Evolutionary conservation across 2,797 vertebrate species (phyloP).

Genomic region (Muscicapa striata): DNA sequence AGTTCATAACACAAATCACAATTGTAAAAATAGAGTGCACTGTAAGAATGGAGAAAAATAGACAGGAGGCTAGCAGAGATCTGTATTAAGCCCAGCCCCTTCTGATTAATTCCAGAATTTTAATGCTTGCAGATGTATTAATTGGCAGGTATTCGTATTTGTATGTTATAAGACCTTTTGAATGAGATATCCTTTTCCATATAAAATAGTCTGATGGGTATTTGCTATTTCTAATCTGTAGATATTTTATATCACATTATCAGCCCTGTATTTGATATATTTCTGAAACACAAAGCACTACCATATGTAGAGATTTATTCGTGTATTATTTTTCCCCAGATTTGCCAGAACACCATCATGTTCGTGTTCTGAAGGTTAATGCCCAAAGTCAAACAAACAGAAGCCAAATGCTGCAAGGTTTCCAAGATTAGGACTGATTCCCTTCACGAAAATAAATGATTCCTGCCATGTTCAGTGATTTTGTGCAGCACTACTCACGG

Average conservation of each 20-base stretch:
- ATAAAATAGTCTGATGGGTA: constrained; percentile 58
- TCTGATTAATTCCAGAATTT: constrained; percentile 51
- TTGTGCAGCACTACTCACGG: constrained; percentile 82
- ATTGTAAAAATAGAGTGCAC: not conserved
- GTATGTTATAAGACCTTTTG: constrained; percentile 58
- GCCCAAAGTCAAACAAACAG: constrained; percentile 82
- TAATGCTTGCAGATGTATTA: constrained; percentile 49
- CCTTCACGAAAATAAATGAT: constrained; percentile 85
- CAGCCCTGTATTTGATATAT: constrained; percentile 55
- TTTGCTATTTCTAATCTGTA: constrained; percentile 70
- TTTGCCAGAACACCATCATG: constrained; percentile 73
- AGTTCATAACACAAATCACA: constrained; percentile 23
- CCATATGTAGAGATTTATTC: constrained; percentile 77
- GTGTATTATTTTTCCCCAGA: constrained; percentile 66
- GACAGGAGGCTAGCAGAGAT: not conserved
- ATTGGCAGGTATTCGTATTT: constrained; percentile 33
- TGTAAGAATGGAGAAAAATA: constrained; percentile 16
- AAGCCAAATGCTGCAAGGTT: constrained; percentile 82
- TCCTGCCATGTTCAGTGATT: constrained; percentile 85
- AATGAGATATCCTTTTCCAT: constrained; percentile 61
- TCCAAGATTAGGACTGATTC: constrained; percentile 84
- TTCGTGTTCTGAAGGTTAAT: constrained; percentile 85
- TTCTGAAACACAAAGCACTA: constrained; percentile 73
- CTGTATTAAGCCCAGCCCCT: constrained; percentile 8
- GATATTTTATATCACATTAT: constrained; percentile 72